Percentiles rank a stretch among this genome's conserved stretches.
phyloP scores from a whole-genome alignment of 2,797 vertebrate genomes.

The Otolemur crassicaudatus region DNA sequence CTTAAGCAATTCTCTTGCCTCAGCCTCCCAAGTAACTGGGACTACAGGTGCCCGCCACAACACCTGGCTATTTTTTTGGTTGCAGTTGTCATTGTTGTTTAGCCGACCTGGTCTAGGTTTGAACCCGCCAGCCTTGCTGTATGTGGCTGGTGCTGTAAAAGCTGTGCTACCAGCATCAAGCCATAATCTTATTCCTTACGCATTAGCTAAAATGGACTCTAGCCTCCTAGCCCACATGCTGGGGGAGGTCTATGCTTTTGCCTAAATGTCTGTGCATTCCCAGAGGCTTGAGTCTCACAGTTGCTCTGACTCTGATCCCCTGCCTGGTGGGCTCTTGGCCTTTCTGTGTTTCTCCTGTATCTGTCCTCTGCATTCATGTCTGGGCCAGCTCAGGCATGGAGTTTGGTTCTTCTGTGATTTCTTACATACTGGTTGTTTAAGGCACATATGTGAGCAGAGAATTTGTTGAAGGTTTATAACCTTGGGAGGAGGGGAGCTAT shows the following conservation, averaged over 20 bases:
- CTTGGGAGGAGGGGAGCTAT: neutral
- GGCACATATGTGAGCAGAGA: neutral
- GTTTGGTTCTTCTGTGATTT: neutral
- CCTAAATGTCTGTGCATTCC: neutral
- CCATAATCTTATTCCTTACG: neutral
- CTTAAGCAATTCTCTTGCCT: too few species aligned
- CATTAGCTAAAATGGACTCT: neutral
- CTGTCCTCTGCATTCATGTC: neutral
- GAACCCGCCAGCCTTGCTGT: too few species aligned
- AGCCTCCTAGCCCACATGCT: neutral
- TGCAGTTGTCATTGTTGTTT: too few species aligned
- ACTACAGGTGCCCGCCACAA: too few species aligned
- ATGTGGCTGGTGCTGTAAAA: too few species aligned
- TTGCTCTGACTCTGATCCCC: neutral
- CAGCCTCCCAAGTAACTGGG: too few species aligned
- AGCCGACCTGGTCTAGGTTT: too few species aligned
- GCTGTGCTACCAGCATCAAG: too few species aligned
- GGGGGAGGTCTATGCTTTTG: neutral
- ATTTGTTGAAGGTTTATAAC: neutral
- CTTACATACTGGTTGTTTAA: neutral
- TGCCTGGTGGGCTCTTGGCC: neutral
- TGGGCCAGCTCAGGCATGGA: neutral
- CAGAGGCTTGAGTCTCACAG: neutral
- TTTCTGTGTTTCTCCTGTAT: neutral
- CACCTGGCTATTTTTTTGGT: too few species aligned